Conservation (phyloP, 92 coral and sea anemone species). For the Blastomussa wellsi region DNA sequence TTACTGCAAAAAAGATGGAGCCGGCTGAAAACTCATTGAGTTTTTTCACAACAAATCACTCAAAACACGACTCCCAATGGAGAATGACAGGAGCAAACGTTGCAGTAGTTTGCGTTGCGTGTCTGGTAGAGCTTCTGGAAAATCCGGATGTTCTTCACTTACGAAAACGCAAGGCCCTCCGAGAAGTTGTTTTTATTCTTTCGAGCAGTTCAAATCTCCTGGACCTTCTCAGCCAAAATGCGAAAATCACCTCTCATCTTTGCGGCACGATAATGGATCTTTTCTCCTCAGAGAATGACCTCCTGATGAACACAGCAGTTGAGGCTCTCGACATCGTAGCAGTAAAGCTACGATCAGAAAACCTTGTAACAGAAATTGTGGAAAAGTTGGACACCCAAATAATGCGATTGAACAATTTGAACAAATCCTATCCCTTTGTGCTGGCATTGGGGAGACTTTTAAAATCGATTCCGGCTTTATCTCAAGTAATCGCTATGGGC, state of each 20-base stretch:
- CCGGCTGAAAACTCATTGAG: conserved; percentile 59
- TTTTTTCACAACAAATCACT: conserved; percentile 82
- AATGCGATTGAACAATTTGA: conserved; percentile 59
- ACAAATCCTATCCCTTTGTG: conserved; percentile 71
- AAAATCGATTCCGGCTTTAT: conserved; percentile 65
- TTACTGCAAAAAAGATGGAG: not conserved
- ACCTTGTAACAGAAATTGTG: conserved; percentile 73
- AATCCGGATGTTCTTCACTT: conserved; percentile 59
- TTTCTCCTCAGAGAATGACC: conserved; percentile 65
- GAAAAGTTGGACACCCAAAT: conserved; percentile 62
- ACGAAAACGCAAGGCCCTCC: conserved; percentile 79
- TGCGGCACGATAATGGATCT: conserved; percentile 62
- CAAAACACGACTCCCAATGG: conserved; percentile 83
- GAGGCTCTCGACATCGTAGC: conserved; percentile 69
- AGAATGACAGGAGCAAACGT: conserved; percentile 62
- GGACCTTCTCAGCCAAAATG: conserved; percentile 51
- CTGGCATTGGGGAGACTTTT: conserved; percentile 78
- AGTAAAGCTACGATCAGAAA: conserved; percentile 65
- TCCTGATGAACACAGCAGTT: conserved; percentile 50
- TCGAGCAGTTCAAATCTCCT: conserved; percentile 59
- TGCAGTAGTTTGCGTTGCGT: conserved; percentile 83
- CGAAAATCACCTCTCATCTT: conserved; percentile 67
- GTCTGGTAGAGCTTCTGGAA: conserved; percentile 88
- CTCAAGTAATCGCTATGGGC: conserved; percentile 47
- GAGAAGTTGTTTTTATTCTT: conserved; percentile 68